Base-by-base conservation (phyloP, 2,113 vertebrate genomes). In the Odocoileus virginianus region DNA sequence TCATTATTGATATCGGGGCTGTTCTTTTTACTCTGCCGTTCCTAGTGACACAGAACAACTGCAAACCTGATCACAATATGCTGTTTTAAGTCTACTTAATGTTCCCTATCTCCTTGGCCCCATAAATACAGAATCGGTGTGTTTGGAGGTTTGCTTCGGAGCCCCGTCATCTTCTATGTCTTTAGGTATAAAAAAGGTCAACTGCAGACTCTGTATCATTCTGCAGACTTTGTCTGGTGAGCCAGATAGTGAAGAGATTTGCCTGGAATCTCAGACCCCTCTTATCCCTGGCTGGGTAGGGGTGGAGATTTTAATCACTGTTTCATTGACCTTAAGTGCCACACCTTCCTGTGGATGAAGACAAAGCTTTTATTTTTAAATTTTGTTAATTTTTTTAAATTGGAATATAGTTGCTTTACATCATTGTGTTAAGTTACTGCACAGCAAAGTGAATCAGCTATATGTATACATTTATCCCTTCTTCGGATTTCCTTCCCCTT, bases 41-140 rank as follows among this genome's bases (percentile, higher is more conserved):
- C 45, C 45, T 60, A 88, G 92, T 94, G 95, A 94, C 74, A 97
- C 45, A 71, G 57, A 95, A 94, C 19, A 92, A 81, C 95, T 94
- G 87, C 92, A 88, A 97, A 94, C 95, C 92, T 94, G 95, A 95
- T 97, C 4, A 0, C 7, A 94, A 57, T 67, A 91, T 57, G 50
- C 27, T 1, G 0, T 86, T 95, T 95, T 55, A 76, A 88, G 76
- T 91, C 97, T 76, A 28, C 54, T 96, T 58, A 96, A 88, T 71
- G 67, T 61, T 87, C 91, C 71, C 36, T 86, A 2, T 94, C 61
- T 94, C 50, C 47, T 82, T 94, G 47, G n/a, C 13, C 36, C 58
- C 43, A 88, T 96, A 98, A 98, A 93, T 92, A 86, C 82, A 89
- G 92, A 82, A 97, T 92, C 71, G 30, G 50, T 88, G 13, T 60